Evolutionary conservation across 1,140 invertebrate species (phyloP).

Genomic region (Alviniconcha marisindica): DNA sequence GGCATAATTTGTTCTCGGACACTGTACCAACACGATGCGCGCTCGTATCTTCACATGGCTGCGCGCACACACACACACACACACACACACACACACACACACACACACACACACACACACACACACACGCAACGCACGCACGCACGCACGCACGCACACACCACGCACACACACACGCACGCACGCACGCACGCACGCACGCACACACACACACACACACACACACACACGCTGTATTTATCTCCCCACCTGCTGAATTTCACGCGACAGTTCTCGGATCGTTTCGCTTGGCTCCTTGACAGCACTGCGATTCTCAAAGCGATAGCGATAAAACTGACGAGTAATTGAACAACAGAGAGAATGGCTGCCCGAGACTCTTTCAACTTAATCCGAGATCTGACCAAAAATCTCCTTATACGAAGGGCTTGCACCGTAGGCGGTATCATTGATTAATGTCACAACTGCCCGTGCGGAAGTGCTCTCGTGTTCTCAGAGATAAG

Average conservation of each 20-base stretch:
- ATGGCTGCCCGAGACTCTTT: background rate
- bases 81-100: background rate
- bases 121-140: background rate
- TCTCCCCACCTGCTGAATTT: background rate
- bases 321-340: background rate
- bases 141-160: background rate
- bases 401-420: too few relatives aligned
- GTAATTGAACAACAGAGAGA: background rate
- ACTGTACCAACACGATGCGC: too few relatives aligned
- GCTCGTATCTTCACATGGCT: too few relatives aligned
- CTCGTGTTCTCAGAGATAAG: too few relatives aligned
- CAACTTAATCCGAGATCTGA: too few relatives aligned
- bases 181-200: background rate
- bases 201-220: background rate
- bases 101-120: conserved; percentile 3
- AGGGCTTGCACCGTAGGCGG: too few relatives aligned
- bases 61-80: background rate
- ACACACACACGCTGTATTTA: background rate
- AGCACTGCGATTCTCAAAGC: background rate
- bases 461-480: too few relatives aligned
- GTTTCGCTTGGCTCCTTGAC: background rate
- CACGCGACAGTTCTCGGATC: background rate
- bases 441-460: too few relatives aligned
- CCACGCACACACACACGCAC: conserved; percentile 19
- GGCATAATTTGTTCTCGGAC: too few relatives aligned